Conservation (phyloP, 2,797 vertebrate genomes). For the Sylvilagus floridanus region DNA sequence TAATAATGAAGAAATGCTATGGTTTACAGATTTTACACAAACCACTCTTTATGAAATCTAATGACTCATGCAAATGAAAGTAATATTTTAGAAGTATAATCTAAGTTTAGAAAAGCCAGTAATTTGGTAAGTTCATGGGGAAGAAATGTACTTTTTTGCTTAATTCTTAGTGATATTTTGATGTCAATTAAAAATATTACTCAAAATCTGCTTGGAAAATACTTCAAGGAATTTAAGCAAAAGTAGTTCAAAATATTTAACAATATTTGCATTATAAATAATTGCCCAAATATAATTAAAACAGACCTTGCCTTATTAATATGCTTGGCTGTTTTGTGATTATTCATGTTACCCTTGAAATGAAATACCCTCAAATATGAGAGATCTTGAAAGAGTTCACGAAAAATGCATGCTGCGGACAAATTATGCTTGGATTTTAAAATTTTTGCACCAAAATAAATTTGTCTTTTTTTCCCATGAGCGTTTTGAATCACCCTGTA, state of each 20-base stretch:
- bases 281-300: slow-evolving; percentile 33
- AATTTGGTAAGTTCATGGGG: slow-evolving; percentile 51
- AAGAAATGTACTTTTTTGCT: slow-evolving; percentile 21
- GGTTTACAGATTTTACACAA: slow-evolving; percentile 60
- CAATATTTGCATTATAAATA: neutral
- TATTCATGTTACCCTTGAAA: slow-evolving; percentile 18
- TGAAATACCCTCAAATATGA: neutral
- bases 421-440: too few species aligned
- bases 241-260: neutral
- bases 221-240: slow-evolving; percentile 24
- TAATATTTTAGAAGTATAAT: slow-evolving; percentile 52
- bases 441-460: too few species aligned
- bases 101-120: slow-evolving; percentile 47
- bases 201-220: slow-evolving; percentile 37
- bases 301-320: neutral
- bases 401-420: too few species aligned
- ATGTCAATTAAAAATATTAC: slow-evolving; percentile 7
- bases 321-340: neutral
- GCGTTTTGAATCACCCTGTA: neutral
- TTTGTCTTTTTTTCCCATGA: too few species aligned
- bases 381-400: too few species aligned
- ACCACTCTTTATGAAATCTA: slow-evolving; percentile 58
- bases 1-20: slow-evolving; percentile 65
- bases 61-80: slow-evolving; percentile 64
- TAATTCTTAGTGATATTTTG: slow-evolving; percentile 25